Percentiles rank a stretch among this genome's conserved stretches.
Evolutionary conservation across 2,113 vertebrate species (phyloP).

Genomic region (Megaptera novaeangliae): DNA sequence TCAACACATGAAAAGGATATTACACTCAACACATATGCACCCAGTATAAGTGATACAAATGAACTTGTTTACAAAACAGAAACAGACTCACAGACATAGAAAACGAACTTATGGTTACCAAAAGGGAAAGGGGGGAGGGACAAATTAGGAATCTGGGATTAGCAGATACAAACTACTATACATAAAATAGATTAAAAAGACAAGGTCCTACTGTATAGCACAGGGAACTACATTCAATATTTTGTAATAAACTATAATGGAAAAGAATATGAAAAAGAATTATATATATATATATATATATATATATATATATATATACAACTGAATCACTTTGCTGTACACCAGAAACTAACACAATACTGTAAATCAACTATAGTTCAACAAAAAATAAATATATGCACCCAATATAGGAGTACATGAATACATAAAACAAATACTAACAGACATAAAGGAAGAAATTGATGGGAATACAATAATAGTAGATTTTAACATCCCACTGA

Average conservation of each 20-base stretch:
- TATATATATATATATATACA: background rate
- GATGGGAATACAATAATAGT: background rate
- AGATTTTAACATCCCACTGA: background rate
- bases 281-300: no score
- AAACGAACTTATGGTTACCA: background rate
- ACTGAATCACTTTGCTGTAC: background rate
- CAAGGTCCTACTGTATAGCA: background rate
- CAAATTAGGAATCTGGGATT: background rate
- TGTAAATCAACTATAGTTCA: background rate
- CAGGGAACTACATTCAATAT: background rate
- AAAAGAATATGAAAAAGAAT: background rate
- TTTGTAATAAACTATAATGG: background rate
- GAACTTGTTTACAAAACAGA: background rate
- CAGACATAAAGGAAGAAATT: background rate
- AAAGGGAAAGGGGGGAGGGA: background rate
- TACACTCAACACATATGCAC: background rate
- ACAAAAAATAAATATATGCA: background rate
- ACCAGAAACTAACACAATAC: background rate
- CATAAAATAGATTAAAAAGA: background rate
- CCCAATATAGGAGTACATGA: background rate
- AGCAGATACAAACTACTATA: background rate
- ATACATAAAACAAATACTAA: background rate
- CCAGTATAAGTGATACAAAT: background rate
- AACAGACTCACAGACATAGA: background rate
- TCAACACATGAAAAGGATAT: background rate